Evolutionary conservation across 2,888 invertebrate genomes (phyloP), one percentile per base, ranked within the genome.

Genomic region (Ptychoptera albimana): DNA sequence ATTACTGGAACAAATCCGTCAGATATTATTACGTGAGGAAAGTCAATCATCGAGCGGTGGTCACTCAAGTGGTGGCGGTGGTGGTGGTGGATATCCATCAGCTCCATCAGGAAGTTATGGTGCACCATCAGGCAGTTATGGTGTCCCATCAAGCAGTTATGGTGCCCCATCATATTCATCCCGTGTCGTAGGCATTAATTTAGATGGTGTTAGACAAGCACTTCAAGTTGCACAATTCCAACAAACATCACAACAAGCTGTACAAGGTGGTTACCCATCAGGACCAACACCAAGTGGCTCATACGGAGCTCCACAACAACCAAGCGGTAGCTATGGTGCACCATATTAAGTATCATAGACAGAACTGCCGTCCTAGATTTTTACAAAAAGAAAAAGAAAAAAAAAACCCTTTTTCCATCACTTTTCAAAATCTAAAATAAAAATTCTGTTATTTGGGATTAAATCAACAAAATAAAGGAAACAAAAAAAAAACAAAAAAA

Each of bases 201-300:
- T 87, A 50, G 87, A 86, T 56, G 85, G 82, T 50, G 82, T 86
- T 57, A 82, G 83, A 57, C 86, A 85, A 57, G 86, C 85, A 54
- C 82, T 87, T 67, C 86, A 87, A 63, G 86, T 87, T 50, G 87
- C 87, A 37, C 85, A 87, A 58, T 86, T 79, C 72, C 74, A 80
- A 54, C 84, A 85, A 68, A 64, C 71, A 50, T 69, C 69, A 63
- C 67, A 73, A 54, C 73, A 72, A 48, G 55, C 69, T 52, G 64
- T 67, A 37, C 65, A 67, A 37, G 61, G 58, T 44, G 60, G 54
- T 45, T 58, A 58, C 47, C 16, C 48, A 39, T 60, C 62, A 45
- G 61, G 61, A 41, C 66, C 67, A 47, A 67, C 68, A 48, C 77
- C 72, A 39, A 73, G 74, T 49, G 64, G 70, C 41, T 70, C 71